Evolutionary conservation across 2,888 invertebrate genomes (phyloP), one percentile per base, ranked within the genome.

Genomic region (Hipparchia sbordonii): DNA sequence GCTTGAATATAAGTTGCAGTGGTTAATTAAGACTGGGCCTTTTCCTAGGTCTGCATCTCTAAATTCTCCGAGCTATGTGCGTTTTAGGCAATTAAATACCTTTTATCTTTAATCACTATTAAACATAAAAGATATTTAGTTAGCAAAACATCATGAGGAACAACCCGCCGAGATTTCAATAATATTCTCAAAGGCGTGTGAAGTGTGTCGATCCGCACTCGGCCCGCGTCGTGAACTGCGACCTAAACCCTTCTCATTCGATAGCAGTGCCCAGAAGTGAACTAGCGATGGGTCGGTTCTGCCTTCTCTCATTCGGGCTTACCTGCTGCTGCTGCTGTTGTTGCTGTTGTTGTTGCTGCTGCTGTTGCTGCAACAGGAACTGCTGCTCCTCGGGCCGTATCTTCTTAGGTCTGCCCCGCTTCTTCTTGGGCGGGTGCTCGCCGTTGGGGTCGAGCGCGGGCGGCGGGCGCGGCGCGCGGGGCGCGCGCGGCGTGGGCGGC

Each of bases 371-470:
- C 81, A 91, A 66, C 74, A 94, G 84, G 79, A 93, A 94, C 84
- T 95, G 95, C 78, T 93, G 94, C 79, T 95, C 95, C 83, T 96
- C 95, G 67, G 95, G 95, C 77, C 97, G 95, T 23, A 97, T 96
- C 91, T 98, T 98, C 91, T 98, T 98, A 75, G 98, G 98, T 75
- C 98, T 94, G 33, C 98, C 98, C 46, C 98, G 92, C 85, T 98
- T 98, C 90, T 98, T 98, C 92, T 98, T 98, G 76, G 97, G 96
- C 76, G 96, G 95, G 82, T 88, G 88, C 71, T 92, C 93, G 0
- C 84, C 87, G 77, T 79, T 82, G 57, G 86, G 83, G 70, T 86
- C 87, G 62, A 83, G 81, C 57, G 80, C 76, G 68, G 86, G 84
- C 60, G 88, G 85, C 10, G 87, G 83, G 66, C 90, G 87, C 3